These are phyloP conservation scores for Polietes domitor DNA, from an alignment of 2,888 invertebrate genomes.

Conservation along the genomic window DNA sequence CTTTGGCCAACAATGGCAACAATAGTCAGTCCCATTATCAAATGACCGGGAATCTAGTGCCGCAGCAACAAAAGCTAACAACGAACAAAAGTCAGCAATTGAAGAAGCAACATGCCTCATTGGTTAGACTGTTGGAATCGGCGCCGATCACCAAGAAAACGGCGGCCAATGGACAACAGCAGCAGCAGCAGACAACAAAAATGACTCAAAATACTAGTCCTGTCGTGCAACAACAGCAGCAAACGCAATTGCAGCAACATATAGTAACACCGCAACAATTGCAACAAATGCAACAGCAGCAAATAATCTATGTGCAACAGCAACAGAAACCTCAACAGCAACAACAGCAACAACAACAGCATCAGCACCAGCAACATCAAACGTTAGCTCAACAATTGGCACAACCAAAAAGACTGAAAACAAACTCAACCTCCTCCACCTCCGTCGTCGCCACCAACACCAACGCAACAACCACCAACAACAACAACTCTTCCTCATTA, in stretches of 20 bases:
- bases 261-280: slow-evolving; percentile 61
- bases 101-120: slow-evolving; percentile 85
- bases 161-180: not conserved
- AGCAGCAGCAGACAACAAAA: slow-evolving; percentile 42
- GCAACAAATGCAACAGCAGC: slow-evolving; percentile 64
- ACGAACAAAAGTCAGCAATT: slow-evolving; percentile 79
- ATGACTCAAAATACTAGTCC: slow-evolving; percentile 62
- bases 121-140: slow-evolving; percentile 85
- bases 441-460: slow-evolving; percentile 53
- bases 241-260: slow-evolving; percentile 41
- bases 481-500: slow-evolving; percentile 46
- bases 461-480: slow-evolving; percentile 62
- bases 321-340: slow-evolving; percentile 64
- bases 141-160: slow-evolving; percentile 77
- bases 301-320: slow-evolving; percentile 67
- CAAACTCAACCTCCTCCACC: slow-evolving; percentile 58
- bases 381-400: slow-evolving; percentile 68
- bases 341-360: too few species aligned
- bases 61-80: slow-evolving; percentile 68
- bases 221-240: slow-evolving; percentile 44
- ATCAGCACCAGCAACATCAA: slow-evolving; percentile 60
- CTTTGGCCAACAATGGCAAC: slow-evolving; percentile 22
- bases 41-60: slow-evolving; percentile 74
- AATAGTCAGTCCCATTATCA: slow-evolving; percentile 70
- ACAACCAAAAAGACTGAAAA: slow-evolving; percentile 80